Evolutionary conservation across 2,113 vertebrate genomes (phyloP).

Genomic region (Phyllostomus discolor): DNA sequence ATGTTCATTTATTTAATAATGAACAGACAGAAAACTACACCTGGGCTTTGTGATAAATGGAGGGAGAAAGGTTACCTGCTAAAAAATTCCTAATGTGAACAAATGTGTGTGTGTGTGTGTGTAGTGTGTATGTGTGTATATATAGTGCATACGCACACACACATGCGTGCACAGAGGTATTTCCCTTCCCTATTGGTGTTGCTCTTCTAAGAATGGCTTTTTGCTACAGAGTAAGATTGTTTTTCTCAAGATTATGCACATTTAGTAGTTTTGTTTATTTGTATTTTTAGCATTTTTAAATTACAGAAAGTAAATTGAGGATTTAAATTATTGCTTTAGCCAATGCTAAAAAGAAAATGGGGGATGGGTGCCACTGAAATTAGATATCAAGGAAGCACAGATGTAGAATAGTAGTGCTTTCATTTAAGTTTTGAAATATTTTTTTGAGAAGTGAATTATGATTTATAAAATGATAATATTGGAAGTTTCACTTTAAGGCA

Average conservation of each 20-base stretch:
- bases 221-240: neutral
- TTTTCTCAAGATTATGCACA: neutral
- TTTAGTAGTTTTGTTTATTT: neutral
- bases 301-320: neutral
- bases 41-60: neutral
- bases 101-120: neutral
- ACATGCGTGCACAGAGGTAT: too few species aligned
- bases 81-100: neutral
- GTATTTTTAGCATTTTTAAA: neutral
- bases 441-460: conserved; percentile 23
- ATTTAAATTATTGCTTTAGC: neutral
- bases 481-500: conserved; percentile 23
- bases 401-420: neutral
- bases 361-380: neutral
- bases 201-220: neutral
- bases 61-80: neutral
- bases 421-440: neutral
- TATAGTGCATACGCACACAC: too few species aligned
- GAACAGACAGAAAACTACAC: neutral
- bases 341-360: neutral
- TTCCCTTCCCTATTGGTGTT: neutral
- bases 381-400: neutral
- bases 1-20: neutral
- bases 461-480: conserved; percentile 16
- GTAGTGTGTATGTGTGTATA: too few species aligned